Conservation (phyloP, 2,797 vertebrate genomes). For the Trematomus bernacchii region DNA sequence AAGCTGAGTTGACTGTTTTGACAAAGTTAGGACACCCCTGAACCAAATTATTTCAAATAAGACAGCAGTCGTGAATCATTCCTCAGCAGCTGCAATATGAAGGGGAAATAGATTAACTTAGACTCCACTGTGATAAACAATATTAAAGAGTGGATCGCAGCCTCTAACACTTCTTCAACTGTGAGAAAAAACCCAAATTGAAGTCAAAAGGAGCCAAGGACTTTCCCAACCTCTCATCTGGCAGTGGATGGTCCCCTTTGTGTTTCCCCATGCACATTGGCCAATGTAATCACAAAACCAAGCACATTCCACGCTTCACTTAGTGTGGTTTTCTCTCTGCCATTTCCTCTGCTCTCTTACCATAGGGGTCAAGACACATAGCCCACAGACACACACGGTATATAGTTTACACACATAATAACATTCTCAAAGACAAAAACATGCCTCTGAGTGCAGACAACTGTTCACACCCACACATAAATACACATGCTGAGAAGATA, state of each 20-base stretch:
- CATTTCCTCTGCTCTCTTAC: slow-evolving; percentile 43
- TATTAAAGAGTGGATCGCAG: slow-evolving; percentile 35
- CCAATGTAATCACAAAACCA: slow-evolving; percentile 65
- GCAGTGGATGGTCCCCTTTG: slow-evolving; percentile 55
- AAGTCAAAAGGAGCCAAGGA: slow-evolving; percentile 49
- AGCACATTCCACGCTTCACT: slow-evolving; percentile 68
- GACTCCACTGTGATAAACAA: slow-evolving; percentile 40
- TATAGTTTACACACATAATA: slow-evolving; percentile 26
- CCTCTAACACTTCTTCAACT: slow-evolving; percentile 44
- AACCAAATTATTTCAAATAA: slow-evolving; percentile 32
- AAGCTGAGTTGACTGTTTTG: slow-evolving; percentile 34
- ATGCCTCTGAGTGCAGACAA: slow-evolving; percentile 48
- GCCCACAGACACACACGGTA: slow-evolving; percentile 32
- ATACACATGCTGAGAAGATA: slow-evolving; percentile 55
- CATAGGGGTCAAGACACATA: slow-evolving; percentile 56
- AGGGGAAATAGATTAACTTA: slow-evolving; percentile 27
- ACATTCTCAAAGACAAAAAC: slow-evolving; percentile 29
- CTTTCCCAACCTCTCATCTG: slow-evolving; percentile 65
- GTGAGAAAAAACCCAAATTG: slow-evolving; percentile 27
- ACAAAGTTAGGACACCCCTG: slow-evolving; percentile 27
- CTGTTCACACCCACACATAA: slow-evolving; percentile 67
- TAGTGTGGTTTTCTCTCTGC: slow-evolving; percentile 53
- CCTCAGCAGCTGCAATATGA: slow-evolving; percentile 21
- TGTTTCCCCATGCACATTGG: slow-evolving; percentile 58
- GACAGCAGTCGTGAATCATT: slow-evolving; percentile 16